Evolutionary conservation across 1,140 invertebrate genomes (phyloP).

Genomic region (Halictus rubicundus): DNA sequence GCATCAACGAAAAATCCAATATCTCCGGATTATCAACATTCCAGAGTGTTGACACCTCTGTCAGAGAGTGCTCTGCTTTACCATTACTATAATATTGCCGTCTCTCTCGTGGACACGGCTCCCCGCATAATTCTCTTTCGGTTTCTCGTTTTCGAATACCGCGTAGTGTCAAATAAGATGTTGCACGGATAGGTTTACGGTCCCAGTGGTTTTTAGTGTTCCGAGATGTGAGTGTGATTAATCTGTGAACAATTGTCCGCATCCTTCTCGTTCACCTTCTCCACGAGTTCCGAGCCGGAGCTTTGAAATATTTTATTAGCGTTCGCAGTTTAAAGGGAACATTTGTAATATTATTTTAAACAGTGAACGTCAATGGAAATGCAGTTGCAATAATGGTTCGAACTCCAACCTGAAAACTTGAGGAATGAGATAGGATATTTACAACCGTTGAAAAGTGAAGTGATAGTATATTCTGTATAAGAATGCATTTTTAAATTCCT

Average conservation of each 20-base stretch:
- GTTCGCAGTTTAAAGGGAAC: not conserved
- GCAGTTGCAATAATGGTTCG: not conserved
- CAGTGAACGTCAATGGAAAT: not conserved
- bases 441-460: not conserved
- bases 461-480: not conserved
- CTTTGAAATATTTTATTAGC: not conserved
- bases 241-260: conserved; percentile 3
- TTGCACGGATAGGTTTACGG: conserved; percentile 35
- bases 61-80: conserved; percentile 67
- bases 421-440: not conserved
- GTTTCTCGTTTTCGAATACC: conserved; percentile 27
- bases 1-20: conserved; percentile 49
- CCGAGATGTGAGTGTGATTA: conserved; percentile 17
- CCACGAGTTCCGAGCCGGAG: not conserved
- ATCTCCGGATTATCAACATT: conserved; percentile 75
- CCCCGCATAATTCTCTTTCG: conserved; percentile 12
- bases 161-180: conserved; percentile 46
- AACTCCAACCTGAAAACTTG: not conserved
- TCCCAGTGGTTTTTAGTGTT: conserved; percentile 28
- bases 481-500: not conserved
- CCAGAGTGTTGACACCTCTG: conserved; percentile 78
- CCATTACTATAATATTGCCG: conserved; percentile 37
- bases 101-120: not conserved
- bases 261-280: not conserved
- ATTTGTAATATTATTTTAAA: conserved; percentile 2